phyloP scores from a whole-genome alignment of 2,797 vertebrate species.

The Novumbra hubbsi region DNA sequence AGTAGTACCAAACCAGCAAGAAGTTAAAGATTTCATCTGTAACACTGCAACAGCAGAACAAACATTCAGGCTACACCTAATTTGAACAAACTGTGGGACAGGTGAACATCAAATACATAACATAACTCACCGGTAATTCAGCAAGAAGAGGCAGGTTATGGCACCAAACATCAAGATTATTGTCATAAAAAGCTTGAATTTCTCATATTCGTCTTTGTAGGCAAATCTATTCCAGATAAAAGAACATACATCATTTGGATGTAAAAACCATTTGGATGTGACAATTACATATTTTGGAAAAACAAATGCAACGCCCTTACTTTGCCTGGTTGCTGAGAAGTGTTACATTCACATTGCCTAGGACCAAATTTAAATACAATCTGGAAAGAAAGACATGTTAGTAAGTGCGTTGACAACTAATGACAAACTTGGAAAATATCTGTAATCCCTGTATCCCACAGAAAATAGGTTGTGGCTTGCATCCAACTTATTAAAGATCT shows the following conservation, averaged over 20 bases:
- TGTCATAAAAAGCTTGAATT: slow-evolving; percentile 97
- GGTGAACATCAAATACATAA: not conserved
- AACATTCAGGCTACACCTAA: not conserved
- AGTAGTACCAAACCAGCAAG: slow-evolving; percentile 97
- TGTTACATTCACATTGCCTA: slow-evolving; percentile 95
- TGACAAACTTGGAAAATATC: not conserved
- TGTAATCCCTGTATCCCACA: too few relatives aligned
- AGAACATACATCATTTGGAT: not conserved
- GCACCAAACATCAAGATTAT: slow-evolving; percentile 95
- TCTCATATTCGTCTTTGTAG: slow-evolving; percentile 98
- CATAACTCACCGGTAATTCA: slow-evolving; percentile 86
- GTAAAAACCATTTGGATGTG: not conserved
- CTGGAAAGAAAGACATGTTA: slow-evolving; percentile 60
- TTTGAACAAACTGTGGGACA: not conserved
- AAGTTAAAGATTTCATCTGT: slow-evolving; percentile 98
- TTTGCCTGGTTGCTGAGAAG: slow-evolving; percentile 98
- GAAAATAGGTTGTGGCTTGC: too few relatives aligned
- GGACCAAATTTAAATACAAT: slow-evolving; percentile 92
- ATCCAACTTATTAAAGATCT: too few relatives aligned
- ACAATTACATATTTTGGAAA: not conserved
- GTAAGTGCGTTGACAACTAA: not conserved
- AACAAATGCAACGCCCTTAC: slow-evolving; percentile 72
- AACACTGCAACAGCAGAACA: slow-evolving; percentile 72
- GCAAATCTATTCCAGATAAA: slow-evolving; percentile 79
- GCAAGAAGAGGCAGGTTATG: slow-evolving; percentile 88